These are phyloP conservation scores for Fragum sueziense DNA, from an alignment of 2,888 invertebrate genomes.

Conservation along the genomic window DNA sequence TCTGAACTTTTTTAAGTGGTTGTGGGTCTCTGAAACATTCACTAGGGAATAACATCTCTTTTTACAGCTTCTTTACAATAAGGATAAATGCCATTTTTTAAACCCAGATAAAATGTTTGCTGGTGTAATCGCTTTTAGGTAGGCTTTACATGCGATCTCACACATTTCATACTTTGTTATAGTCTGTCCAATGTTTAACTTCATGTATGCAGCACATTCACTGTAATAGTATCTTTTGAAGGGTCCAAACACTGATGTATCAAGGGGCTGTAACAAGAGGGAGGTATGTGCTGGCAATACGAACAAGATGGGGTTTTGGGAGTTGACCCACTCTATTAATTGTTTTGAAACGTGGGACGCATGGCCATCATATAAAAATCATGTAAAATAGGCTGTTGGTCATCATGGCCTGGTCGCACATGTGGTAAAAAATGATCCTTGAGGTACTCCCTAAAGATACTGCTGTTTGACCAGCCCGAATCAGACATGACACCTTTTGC, in stretches of 20 bases:
- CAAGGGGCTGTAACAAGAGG: slow-evolving; percentile 36
- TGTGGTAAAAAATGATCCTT: slow-evolving; percentile 24
- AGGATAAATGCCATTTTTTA: slow-evolving; percentile 29
- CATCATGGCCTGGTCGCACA: not conserved
- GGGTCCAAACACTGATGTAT: slow-evolving; percentile 30
- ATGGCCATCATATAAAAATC: slow-evolving; percentile 42
- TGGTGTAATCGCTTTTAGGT: slow-evolving; percentile 28
- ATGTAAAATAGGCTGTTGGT: slow-evolving; percentile 6
- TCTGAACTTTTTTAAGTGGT: not conserved
- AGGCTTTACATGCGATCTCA: slow-evolving; percentile 29
- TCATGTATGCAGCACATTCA: slow-evolving; percentile 28
- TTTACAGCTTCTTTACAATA: slow-evolving; percentile 5
- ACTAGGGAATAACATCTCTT: slow-evolving; percentile 1
- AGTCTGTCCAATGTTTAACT: slow-evolving; percentile 14
- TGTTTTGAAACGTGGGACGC: slow-evolving; percentile 11
- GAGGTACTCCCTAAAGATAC: slow-evolving; percentile 27
- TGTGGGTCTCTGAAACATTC: slow-evolving; percentile 15
- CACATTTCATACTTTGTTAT: slow-evolving; percentile 29
- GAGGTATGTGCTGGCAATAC: slow-evolving; percentile 36
- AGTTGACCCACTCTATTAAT: slow-evolving; percentile 29
- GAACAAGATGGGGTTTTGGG: slow-evolving; percentile 23
- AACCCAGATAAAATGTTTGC: slow-evolving; percentile 20
- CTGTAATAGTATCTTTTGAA: slow-evolving; percentile 38
- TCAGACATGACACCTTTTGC: slow-evolving; percentile 29
- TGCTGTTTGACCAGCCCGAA: slow-evolving; percentile 26